Base-by-base conservation (phyloP, 2,888 invertebrate genomes). In the Oscheius onirici region DNA sequence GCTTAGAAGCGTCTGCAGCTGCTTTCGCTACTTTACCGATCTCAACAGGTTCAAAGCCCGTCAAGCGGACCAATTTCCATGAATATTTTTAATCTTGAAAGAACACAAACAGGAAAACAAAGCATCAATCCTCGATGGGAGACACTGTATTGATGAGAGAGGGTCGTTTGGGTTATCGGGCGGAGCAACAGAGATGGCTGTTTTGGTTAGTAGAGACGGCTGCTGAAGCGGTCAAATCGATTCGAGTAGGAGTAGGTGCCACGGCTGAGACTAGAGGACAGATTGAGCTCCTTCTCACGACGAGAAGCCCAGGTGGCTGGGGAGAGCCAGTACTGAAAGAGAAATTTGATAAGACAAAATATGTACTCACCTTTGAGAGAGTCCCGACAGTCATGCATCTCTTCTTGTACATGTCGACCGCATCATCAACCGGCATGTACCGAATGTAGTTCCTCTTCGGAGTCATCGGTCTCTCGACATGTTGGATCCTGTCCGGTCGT, bases 391-490 rank as follows among this genome's bases (percentile, higher is more conserved):
- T 87, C 87, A 87, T 86, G 73, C 82, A 86, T 63, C 83, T 71
- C 71, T 87, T 87, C 73, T 86, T 87, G 79, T 83, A 87, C 84
- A 87, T 80, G 67, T 84, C 83, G 43, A 87, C 78, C 13, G 87
- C 87, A 66, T 87, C 87, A 49, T 87, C 86, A 34, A 84, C 80
- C 22, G 83, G 83, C 86, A 87, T 87, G 74, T 86, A 86, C 77
- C 84, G 77, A 22, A 86, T 82, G 58, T 86, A 86, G 69, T 75
- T 84, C 68, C 86, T 76, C 17, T 71, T 57, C 0, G 84, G 82
- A 1, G 86, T 79, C 10, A 83, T 24, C 17, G 86, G 86, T 46
- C 80, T 79, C 66, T 86, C 86, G 17, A 83, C 75, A 15, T 78
- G 75, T 26, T 66, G 72, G 22, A 73, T 73, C 58, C 75, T 78